These are phyloP conservation scores for Melanchra persicariae DNA, from an alignment of 2,888 invertebrate genomes.

Conservation along the genomic window DNA sequence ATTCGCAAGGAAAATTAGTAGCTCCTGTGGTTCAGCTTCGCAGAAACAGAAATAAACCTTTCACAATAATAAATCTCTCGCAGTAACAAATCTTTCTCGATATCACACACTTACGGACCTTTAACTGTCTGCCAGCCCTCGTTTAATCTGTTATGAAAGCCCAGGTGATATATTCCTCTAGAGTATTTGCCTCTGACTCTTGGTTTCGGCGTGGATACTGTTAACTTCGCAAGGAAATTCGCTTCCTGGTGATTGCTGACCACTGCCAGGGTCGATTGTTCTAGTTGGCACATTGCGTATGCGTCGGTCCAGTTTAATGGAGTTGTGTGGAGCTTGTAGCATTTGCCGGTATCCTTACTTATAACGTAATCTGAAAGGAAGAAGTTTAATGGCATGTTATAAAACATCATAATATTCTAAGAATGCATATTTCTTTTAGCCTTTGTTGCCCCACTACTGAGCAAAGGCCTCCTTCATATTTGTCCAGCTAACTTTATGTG, in stretches of 20 bases:
- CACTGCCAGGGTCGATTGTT: conserved; percentile 78
- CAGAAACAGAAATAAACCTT: too few relatives aligned
- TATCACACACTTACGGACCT: conserved; percentile 66
- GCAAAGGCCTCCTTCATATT: too few relatives aligned
- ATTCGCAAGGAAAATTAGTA: neutral
- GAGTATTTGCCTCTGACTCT: conserved; percentile 30
- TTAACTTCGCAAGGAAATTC: conserved; percentile 39
- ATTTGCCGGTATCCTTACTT: conserved; percentile 70
- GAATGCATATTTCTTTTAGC: too few relatives aligned
- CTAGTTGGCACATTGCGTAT: conserved; percentile 73
- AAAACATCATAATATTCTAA: neutral
- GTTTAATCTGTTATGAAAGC: conserved; percentile 67
- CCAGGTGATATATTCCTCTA: conserved; percentile 65
- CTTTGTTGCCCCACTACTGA: too few relatives aligned
- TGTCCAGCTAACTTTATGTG: too few relatives aligned
- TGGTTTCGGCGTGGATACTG: conserved; percentile 17
- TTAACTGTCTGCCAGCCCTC: conserved; percentile 74
- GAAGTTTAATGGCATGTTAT: neutral
- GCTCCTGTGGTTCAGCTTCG: neutral
- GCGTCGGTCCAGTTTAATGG: conserved; percentile 81
- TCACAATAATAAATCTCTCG: too few relatives aligned
- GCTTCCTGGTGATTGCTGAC: conserved; percentile 68
- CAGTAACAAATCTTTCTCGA: too few relatives aligned
- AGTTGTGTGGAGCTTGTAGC: conserved; percentile 81
- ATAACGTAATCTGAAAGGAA: conserved; percentile 79